Percentiles rank a stretch among this genome's conserved stretches.
phyloP scores from a whole-genome alignment of 2,797 vertebrate genomes.

The Pagetopsis macropterus region DNA sequence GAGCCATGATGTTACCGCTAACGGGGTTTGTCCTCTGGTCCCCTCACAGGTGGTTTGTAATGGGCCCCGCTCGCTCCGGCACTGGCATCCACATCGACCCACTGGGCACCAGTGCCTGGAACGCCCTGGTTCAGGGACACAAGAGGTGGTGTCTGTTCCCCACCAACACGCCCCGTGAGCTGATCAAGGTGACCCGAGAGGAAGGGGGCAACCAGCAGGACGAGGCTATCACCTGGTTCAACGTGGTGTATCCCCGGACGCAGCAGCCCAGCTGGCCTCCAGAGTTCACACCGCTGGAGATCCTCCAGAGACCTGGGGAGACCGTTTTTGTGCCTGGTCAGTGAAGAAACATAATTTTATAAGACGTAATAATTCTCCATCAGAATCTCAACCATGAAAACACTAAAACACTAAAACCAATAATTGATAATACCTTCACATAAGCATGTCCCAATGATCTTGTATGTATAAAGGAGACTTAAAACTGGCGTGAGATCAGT shows the following conservation, averaged over 20 bases:
- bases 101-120: constrained; percentile 97
- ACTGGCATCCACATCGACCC: constrained; percentile 99
- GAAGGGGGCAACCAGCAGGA: constrained; percentile 98
- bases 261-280: constrained; percentile 93
- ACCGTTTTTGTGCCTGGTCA: constrained; percentile 97
- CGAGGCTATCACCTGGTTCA: constrained; percentile 99
- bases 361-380: no score
- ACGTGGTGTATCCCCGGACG: constrained; percentile 91
- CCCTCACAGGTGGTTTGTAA: constrained; percentile 93
- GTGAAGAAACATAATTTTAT: constrained; percentile 22
- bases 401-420: no score
- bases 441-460: no score
- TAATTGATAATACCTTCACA: no score
- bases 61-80: constrained; percentile 95
- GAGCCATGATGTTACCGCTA: background rate
- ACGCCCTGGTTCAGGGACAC: constrained; percentile 95
- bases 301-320: constrained; percentile 94
- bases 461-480: no score
- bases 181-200: constrained; percentile 94
- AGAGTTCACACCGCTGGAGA: constrained; percentile 93
- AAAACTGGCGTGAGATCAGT: no score
- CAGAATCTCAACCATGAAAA: background rate
- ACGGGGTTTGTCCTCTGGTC: background rate
- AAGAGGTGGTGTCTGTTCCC: constrained; percentile 98
- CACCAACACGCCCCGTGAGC: constrained; percentile 94